A percentile compares a stretch with the other conserved stretches of the same genome.
phyloP scores from a whole-genome alignment of 30 jellyfish, hydroid and myxozoan genomes.

The Aurelia aurita region DNA sequence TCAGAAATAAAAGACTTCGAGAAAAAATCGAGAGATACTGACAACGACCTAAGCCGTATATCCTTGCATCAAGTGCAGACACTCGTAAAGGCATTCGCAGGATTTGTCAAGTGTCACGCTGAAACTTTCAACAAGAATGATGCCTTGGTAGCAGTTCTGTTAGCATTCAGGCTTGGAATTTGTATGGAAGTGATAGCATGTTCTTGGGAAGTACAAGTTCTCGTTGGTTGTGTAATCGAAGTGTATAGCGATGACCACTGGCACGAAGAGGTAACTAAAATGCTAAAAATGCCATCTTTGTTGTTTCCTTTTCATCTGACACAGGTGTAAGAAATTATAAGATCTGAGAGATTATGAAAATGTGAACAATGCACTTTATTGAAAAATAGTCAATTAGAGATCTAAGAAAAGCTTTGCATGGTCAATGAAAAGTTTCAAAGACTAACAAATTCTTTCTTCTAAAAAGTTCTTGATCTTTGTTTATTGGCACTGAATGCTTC shows the following conservation, averaged over 20 bases:
- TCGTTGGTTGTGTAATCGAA: slow-evolving; percentile 57
- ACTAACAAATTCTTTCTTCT: too few relatives aligned
- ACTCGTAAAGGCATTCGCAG: slow-evolving; percentile 17
- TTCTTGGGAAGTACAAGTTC: slow-evolving; percentile 63
- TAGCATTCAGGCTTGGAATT: slow-evolving; percentile 47
- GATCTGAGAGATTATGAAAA: too few relatives aligned
- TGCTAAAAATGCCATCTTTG: too few relatives aligned
- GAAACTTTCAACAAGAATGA: background rate
- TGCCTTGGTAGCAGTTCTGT: background rate
- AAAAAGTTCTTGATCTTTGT: too few relatives aligned
- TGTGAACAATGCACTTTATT: too few relatives aligned
- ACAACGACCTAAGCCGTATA: background rate
- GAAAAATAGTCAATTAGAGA: too few relatives aligned
- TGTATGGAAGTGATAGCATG: slow-evolving; percentile 35
- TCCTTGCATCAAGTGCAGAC: slow-evolving; percentile 38
- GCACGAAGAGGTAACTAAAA: slow-evolving; percentile 36
- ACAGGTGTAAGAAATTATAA: too few relatives aligned
- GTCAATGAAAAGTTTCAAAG: too few relatives aligned
- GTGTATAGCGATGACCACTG: slow-evolving; percentile 46
- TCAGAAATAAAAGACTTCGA: background rate
- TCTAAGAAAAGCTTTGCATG: too few relatives aligned
- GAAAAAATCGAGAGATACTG: background rate
- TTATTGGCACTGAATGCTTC: too few relatives aligned
- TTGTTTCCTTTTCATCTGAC: background rate
- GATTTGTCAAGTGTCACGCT: slow-evolving; percentile 18